Evolutionary conservation across 2,888 invertebrate genomes (phyloP).

Genomic region (Dynastes grantii): DNA sequence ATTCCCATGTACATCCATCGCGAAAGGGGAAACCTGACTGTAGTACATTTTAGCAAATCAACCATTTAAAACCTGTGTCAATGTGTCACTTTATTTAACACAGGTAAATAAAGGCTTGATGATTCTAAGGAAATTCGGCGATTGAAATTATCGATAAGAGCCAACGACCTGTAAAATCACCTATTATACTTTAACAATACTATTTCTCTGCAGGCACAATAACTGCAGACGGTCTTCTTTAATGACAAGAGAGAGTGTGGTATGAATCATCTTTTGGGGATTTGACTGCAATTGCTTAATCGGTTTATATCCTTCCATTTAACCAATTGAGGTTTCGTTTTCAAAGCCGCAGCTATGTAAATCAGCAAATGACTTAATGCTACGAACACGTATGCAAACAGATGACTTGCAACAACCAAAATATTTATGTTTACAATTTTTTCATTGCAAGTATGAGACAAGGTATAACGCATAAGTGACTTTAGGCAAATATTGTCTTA

Average conservation of each 20-base stretch:
- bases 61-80: slow-evolving; percentile 13
- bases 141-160: slow-evolving; percentile 5
- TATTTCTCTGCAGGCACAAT: neutral
- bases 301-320: neutral
- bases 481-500: too few species aligned
- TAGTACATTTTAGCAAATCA: neutral
- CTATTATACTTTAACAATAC: slow-evolving; percentile 26
- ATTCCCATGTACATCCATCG: neutral
- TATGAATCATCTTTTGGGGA: slow-evolving; percentile 17
- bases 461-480: too few species aligned
- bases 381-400: too few species aligned
- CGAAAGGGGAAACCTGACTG: slow-evolving; percentile 1
- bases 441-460: too few species aligned
- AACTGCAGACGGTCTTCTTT: slow-evolving; percentile 7
- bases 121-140: slow-evolving; percentile 28
- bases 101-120: slow-evolving; percentile 39
- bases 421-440: too few species aligned
- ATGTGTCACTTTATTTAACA: slow-evolving; percentile 27
- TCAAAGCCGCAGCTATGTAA: slow-evolving; percentile 6
- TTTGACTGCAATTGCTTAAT: slow-evolving; percentile 26
- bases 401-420: too few species aligned
- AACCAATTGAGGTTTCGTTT: slow-evolving; percentile 25
- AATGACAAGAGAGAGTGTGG: slow-evolving; percentile 3
- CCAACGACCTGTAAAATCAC: slow-evolving; percentile 22
- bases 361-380: neutral